phyloP scores from a whole-genome alignment of 2,797 vertebrate genomes.

The Delichon dasypus region DNA sequence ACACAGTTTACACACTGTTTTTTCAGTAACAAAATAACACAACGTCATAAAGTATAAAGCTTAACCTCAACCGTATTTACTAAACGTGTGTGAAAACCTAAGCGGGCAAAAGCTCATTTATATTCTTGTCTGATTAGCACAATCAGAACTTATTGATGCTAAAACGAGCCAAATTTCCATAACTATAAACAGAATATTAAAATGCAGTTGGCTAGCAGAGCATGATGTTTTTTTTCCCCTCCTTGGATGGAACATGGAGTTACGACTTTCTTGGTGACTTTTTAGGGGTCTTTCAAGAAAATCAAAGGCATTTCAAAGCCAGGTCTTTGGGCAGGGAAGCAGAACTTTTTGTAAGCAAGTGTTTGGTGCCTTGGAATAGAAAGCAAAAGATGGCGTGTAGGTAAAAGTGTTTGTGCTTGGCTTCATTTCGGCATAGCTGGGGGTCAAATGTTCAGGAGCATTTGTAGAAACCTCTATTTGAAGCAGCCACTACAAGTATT shows the following conservation, averaged over 20 bases:
- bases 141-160: constrained; percentile 56
- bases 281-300: background rate
- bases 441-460: background rate
- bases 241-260: background rate
- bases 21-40: constrained; percentile 27
- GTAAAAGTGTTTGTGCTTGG: background rate
- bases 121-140: constrained; percentile 47
- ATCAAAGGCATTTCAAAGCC: background rate
- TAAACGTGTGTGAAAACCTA: background rate
- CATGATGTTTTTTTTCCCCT: background rate
- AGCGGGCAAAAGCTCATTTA: constrained; percentile 41
- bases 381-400: rapidly evolving
- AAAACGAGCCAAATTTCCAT: constrained; percentile 39
- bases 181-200: constrained; percentile 49
- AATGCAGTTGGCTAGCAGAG: background rate
- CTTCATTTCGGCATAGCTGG: background rate
- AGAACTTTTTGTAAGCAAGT: background rate
- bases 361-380: background rate
- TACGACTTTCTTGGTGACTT: background rate
- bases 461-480: background rate
- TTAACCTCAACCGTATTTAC: constrained; percentile 46
- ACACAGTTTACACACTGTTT: constrained; percentile 21
- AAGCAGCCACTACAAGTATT: background rate
- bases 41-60: constrained; percentile 38
- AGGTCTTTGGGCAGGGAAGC: background rate